Percentiles rank a stretch among this genome's conserved stretches.
Evolutionary conservation across 1,140 invertebrate genomes (phyloP).

Genomic region (Panagrolaimus sp.): DNA sequence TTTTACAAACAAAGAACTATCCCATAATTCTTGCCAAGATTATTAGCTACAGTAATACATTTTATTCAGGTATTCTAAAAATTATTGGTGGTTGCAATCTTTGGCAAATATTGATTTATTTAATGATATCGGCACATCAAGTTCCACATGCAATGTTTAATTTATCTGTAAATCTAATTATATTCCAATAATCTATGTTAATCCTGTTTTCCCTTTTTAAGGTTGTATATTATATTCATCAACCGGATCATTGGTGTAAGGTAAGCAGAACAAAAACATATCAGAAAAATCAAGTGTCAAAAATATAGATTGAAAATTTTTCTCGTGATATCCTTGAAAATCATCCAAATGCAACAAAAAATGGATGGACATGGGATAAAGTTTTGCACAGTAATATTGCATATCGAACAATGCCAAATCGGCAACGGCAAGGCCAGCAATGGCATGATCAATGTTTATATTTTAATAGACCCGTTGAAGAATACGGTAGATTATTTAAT

Average conservation of each 20-base stretch:
- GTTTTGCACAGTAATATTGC: slow-evolving; percentile 48
- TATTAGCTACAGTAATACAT: slow-evolving; percentile 18
- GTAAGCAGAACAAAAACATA: no score
- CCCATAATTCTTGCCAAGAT: no score
- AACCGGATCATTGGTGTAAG: slow-evolving; percentile 57
- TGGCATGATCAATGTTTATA: slow-evolving; percentile 50
- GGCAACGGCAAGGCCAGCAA: slow-evolving; percentile 23
- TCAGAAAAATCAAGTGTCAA: no score
- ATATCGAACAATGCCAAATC: slow-evolving; percentile 39
- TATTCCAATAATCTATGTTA: background rate
- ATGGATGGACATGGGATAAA: slow-evolving; percentile 52
- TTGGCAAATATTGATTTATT: slow-evolving; percentile 44
- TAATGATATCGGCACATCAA: slow-evolving; percentile 45
- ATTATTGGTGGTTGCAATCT: slow-evolving; percentile 43
- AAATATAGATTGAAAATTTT: slow-evolving; percentile 43
- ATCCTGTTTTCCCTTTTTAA: background rate
- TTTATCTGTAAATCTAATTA: background rate
- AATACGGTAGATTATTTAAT: slow-evolving; percentile 22
- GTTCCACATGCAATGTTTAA: slow-evolving; percentile 30
- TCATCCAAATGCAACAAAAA: slow-evolving; percentile 31
- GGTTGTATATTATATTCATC: slow-evolving; percentile 45
- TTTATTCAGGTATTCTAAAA: slow-evolving; percentile 29
- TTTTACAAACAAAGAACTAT: no score
- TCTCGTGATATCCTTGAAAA: slow-evolving; percentile 43
- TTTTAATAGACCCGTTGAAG: slow-evolving; percentile 33